A percentile compares a stretch with the other conserved stretches of the same genome.
These are phyloP conservation scores for Columbina picui DNA, from an alignment of 2,113 vertebrate species.

Conservation along the genomic window DNA sequence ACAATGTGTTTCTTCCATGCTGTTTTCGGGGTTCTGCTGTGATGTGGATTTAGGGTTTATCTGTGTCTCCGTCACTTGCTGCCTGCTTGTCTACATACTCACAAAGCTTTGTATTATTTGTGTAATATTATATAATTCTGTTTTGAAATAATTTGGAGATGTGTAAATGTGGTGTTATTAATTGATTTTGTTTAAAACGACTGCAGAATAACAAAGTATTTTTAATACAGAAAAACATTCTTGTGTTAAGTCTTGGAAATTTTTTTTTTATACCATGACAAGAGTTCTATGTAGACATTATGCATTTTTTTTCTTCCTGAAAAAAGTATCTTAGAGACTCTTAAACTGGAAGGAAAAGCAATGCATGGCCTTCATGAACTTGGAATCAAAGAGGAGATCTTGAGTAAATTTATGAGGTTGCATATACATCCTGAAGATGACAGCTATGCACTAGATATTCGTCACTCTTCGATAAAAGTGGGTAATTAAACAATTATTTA, in stretches of 20 bases:
- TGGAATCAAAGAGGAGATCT: constrained; percentile 82
- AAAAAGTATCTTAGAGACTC: constrained; percentile 79
- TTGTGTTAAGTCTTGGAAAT: background rate
- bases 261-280: background rate
- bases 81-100: background rate
- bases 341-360: constrained; percentile 87
- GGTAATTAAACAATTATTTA: constrained; percentile 49
- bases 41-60: background rate
- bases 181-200: background rate
- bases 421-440: constrained; percentile 76
- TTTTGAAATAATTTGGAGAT: background rate
- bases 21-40: background rate
- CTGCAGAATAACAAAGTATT: background rate
- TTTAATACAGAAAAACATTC: background rate
- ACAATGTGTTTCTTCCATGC: background rate
- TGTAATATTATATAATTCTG: background rate
- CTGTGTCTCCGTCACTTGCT: background rate
- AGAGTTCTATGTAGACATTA: background rate
- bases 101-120: background rate
- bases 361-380: constrained; percentile 90
- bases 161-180: background rate
- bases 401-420: constrained; percentile 84
- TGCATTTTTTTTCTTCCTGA: constrained; percentile 37
- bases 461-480: constrained; percentile 89
- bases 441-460: constrained; percentile 89